Evolutionary conservation across 2,888 invertebrate species (phyloP), one percentile per base, ranked within the genome.

Genomic region (Podabrus alpinus): DNA sequence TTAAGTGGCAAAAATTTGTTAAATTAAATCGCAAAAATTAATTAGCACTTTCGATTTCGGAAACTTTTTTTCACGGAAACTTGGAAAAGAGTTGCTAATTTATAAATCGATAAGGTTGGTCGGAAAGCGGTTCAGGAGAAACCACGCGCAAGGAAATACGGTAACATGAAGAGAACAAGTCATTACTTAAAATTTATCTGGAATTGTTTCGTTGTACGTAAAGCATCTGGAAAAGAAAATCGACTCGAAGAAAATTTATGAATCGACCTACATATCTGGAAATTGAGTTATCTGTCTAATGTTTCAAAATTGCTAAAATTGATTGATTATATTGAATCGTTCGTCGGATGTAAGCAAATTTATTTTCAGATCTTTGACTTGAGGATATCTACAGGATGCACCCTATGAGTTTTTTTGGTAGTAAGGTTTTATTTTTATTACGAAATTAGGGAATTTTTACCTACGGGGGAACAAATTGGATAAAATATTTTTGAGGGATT

Each of bases 231-330:
- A 45, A 45, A 45, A 45, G 45, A 45, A 45, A 45, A 45, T 45
- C 45, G 45, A 61, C 13, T n/a, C 61, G 59, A 13, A 24, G 29
- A 15, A 70, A 69, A 70, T 70, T 64, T 70, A 70, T 70, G 64
- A 45, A 45, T 15, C 29, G 17, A 19, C 62, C 29, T 45, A 19
- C 62, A 19, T 45, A 59, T 70, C 13, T 70, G 19, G 45, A 70
- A 70, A 70, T 70, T 70, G 70, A 70, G 70, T 64, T 45, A 64
- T 70, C 70, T 64, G 15, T 13, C 60, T 59, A 17, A 68, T 59
- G 59, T 21, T 69, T 69, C 59, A 24, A 60, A 60, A 59, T 10
- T 17, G 59, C 60, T 10, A 69, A 17, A 17, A 29, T 5, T 69
- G 69, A 69, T 69, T 69, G 69, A 69, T 45, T 69, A 5, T 16